Conservation (phyloP, 92 coral and sea anemone species). For the Bergia puertoricense region DNA sequence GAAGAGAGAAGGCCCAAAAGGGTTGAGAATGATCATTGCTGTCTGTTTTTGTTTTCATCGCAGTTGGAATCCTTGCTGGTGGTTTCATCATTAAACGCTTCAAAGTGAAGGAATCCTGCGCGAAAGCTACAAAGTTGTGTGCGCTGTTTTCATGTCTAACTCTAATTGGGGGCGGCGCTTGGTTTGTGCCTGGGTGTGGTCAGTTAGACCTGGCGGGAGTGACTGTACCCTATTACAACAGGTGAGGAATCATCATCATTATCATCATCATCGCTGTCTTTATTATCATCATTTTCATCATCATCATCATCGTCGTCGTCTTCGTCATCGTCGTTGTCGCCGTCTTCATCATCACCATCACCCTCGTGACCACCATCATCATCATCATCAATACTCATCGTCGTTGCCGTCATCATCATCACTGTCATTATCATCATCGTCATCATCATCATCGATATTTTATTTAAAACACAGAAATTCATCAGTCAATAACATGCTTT, state of each 20-base stretch:
- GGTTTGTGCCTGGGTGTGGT: slow-evolving; percentile 84
- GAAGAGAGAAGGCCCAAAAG: too few species aligned
- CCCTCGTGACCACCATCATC: too few species aligned
- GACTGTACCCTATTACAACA: slow-evolving; percentile 63
- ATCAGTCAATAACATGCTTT: too few species aligned
- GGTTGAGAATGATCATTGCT: too few species aligned
- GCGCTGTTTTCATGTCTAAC: slow-evolving; percentile 51
- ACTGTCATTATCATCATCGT: too few species aligned
- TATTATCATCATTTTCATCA: too few species aligned
- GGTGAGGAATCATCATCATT: slow-evolving; percentile 36
- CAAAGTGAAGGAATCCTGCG: slow-evolving; percentile 65
- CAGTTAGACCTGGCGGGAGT: slow-evolving; percentile 72
- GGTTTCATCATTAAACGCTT: slow-evolving; percentile 60
- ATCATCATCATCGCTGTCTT: too few species aligned
- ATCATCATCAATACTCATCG: too few species aligned
- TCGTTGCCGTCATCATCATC: too few species aligned
- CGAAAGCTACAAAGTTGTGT: slow-evolving; percentile 74
- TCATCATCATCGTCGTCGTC: neutral
- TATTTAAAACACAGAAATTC: too few species aligned
- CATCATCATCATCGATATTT: too few species aligned
- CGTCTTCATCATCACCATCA: neutral
- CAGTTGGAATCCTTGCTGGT: slow-evolving; percentile 69
- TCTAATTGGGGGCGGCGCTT: slow-evolving; percentile 48
- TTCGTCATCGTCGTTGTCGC: neutral
- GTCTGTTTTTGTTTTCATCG: neutral